Conservation (phyloP, 2,888 invertebrate genomes). For the Alentia gelatinosa region DNA sequence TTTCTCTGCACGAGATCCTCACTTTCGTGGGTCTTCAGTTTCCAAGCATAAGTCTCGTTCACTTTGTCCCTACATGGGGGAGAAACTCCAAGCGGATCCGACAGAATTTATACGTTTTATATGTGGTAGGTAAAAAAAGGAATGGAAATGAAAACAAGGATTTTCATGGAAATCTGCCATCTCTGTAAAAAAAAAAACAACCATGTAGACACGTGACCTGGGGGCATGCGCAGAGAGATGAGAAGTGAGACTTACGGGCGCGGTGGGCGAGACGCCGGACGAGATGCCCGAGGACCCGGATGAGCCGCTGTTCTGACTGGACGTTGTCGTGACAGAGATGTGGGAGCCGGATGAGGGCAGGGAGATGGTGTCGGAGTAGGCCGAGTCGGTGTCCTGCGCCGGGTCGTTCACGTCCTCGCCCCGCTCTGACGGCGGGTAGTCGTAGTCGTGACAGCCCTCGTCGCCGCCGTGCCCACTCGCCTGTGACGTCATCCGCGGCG, state of each 20-base stretch:
- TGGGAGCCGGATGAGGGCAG: conserved; percentile 96
- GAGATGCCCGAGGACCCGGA: conserved; percentile 42
- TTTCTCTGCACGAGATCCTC: too few species aligned
- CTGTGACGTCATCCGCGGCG: background rate
- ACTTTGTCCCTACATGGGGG: too few species aligned
- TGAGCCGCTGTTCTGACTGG: conserved; percentile 38
- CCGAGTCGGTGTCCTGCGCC: conserved; percentile 88
- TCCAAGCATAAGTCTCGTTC: too few species aligned
- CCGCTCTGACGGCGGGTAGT: conserved; percentile 30
- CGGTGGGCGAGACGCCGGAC: conserved; percentile 17
- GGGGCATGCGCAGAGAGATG: too few species aligned
- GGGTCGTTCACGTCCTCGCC: background rate
- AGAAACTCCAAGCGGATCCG: too few species aligned
- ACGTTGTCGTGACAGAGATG: conserved; percentile 84
- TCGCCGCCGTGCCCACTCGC: background rate
- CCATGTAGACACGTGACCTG: too few species aligned
- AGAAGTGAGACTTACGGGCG: conserved; percentile 13
- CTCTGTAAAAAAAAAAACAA: too few species aligned
- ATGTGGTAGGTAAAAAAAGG: too few species aligned
- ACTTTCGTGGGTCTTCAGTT: too few species aligned
- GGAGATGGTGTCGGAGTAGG: conserved; percentile 97
- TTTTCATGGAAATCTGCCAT: too few species aligned
- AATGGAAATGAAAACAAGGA: too few species aligned
- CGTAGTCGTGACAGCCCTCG: conserved; percentile 5
- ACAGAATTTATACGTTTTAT: too few species aligned